Base-by-base conservation (phyloP, 2,113 vertebrate species). In the Grallaria varia region DNA sequence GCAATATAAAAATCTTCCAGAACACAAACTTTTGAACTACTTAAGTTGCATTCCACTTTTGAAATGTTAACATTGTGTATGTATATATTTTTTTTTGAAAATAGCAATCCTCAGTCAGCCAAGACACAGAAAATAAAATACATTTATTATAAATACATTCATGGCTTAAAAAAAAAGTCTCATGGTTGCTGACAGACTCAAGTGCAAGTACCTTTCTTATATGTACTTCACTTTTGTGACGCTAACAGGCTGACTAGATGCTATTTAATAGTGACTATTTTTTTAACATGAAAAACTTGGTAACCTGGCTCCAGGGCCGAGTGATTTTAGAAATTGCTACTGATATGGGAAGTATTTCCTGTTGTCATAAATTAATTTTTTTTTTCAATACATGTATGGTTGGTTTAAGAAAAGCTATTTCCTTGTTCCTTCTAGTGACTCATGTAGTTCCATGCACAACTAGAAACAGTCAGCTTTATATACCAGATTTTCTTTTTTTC, bases 331-430 rank as follows among this genome's bases (percentile, higher is more conserved):
- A 96, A 95, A 47, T 30, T 94, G 84, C 84, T 82, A n/a, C 87
- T 53, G 66, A 56, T 44, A 93, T 1, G 10, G 83, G 80, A 96
- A 95, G 22, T 59, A 56, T 19, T 90, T 84, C 37, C 64, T 91
- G 71, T 78, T 84, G 85, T 92, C 83, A 90, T 47, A n/a, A n/a
- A n/a, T n/a, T n/a, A n/a, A n/a, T n/a, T n/a, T n/a, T n/a, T n/a
- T n/a, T n/a, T n/a, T n/a, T n/a, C n/a, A n/a, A n/a, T n/a, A n/a
- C n/a, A n/a, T n/a, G n/a, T n/a, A n/a, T n/a, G n/a, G n/a, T n/a
- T n/a, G n/a, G n/a, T n/a, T n/a, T n/a, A n/a, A n/a, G n/a, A 97
- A 93, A 96, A 96, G 49, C 74, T 89, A 71, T 87, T 96, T 95
- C 55, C 86, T 96, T 33, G 47, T 96, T 97, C 94, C 62, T 90